phyloP scores from a whole-genome alignment of 2,888 invertebrate species.

The Nymphalis polychloros region DNA sequence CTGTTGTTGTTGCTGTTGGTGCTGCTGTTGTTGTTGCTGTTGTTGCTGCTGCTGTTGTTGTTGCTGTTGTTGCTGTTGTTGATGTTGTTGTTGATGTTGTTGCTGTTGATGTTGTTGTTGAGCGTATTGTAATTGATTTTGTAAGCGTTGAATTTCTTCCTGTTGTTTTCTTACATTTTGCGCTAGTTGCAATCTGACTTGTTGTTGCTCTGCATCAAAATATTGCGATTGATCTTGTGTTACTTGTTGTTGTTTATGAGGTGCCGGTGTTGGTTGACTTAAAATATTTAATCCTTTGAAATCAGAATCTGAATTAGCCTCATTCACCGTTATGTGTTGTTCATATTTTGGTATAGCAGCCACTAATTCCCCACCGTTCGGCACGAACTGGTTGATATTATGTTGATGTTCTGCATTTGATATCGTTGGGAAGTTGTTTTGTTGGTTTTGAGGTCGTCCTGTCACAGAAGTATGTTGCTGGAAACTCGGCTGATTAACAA shows the following conservation, averaged over 20 bases:
- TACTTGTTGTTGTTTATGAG: slow-evolving; percentile 43
- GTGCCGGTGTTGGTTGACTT: slow-evolving; percentile 46
- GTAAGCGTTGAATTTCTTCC: slow-evolving; percentile 78
- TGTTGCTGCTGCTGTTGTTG: slow-evolving; percentile 51
- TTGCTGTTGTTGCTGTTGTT: slow-evolving; percentile 55
- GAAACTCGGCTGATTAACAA: slow-evolving; percentile 53
- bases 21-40: slow-evolving; percentile 63
- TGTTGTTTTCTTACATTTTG: slow-evolving; percentile 78
- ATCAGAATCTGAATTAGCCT: slow-evolving; percentile 56
- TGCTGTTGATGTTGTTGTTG: slow-evolving; percentile 66
- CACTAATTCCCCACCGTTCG: slow-evolving; percentile 87
- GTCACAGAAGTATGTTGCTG: slow-evolving; percentile 58
- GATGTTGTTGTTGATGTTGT: slow-evolving; percentile 51
- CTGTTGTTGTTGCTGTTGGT: slow-evolving; percentile 59
- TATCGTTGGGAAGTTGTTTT: slow-evolving; percentile 56
- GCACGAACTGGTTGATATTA: slow-evolving; percentile 75
- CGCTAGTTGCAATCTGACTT: slow-evolving; percentile 68
- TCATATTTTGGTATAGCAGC: slow-evolving; percentile 90
- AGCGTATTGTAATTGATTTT: slow-evolving; percentile 63
- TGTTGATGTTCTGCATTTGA: slow-evolving; percentile 67
- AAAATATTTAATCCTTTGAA: slow-evolving; percentile 55
- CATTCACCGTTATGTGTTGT: slow-evolving; percentile 86
- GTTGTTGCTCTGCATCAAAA: slow-evolving; percentile 66
- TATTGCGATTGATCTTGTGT: slow-evolving; percentile 58
- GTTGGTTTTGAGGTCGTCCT: slow-evolving; percentile 54